Evolutionary conservation across 2,888 invertebrate genomes (phyloP).

Genomic region (Zhengitettix transpicula): DNA sequence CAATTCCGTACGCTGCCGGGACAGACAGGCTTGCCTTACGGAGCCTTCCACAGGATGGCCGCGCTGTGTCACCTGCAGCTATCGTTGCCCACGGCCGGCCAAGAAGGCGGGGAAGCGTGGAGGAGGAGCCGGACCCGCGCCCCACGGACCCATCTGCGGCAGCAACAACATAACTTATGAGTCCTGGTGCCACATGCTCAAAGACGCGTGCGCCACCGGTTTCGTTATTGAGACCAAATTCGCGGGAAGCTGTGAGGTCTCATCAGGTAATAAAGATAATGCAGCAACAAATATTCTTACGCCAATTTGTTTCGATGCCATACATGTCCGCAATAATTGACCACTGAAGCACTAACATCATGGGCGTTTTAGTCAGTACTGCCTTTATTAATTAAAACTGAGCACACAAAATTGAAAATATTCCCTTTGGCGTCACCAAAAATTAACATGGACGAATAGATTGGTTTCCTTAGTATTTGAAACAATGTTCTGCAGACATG

Average conservation of each 20-base stretch:
- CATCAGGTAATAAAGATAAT: neutral
- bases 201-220: conserved; percentile 56
- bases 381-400: no score
- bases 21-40: conserved; percentile 49
- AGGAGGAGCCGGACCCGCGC: conserved; percentile 19
- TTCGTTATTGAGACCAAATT: conserved; percentile 52
- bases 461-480: no score
- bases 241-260: conserved; percentile 35
- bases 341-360: no score
- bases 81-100: conserved; percentile 28
- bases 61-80: conserved; percentile 52
- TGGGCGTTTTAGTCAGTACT: no score
- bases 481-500: no score
- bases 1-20: conserved; percentile 44
- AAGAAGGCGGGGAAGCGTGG: conserved; percentile 11
- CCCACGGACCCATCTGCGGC: conserved; percentile 38
- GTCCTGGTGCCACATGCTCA: conserved; percentile 64
- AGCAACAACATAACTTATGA: conserved; percentile 56
- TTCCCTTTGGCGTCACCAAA: no score
- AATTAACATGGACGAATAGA: no score
- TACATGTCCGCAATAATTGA: no score
- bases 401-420: no score
- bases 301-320: no score
- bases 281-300: no score
- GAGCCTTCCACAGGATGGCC: conserved; percentile 46